Evolutionary conservation across 1,140 invertebrate genomes (phyloP).

Genomic region (Reticulitermes speratus): DNA sequence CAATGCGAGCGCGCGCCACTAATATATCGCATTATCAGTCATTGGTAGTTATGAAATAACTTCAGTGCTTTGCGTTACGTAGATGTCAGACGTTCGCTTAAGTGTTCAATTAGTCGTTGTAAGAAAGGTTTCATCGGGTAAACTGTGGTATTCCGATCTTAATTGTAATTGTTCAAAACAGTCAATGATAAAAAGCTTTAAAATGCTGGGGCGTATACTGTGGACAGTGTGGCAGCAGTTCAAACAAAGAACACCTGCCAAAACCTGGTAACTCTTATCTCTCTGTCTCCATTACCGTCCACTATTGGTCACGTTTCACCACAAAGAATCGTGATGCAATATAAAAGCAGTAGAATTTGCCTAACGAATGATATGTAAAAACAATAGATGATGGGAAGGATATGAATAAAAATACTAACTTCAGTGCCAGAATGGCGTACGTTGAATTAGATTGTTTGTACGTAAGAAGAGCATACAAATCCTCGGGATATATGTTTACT

Average conservation of each 20-base stretch:
- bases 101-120: background rate
- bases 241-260: background rate
- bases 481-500: too few species aligned
- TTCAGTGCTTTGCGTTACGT: too few species aligned
- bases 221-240: background rate
- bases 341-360: constrained; percentile 8
- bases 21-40: too few species aligned
- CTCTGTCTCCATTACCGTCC: background rate
- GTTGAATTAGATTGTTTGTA: background rate
- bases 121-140: background rate
- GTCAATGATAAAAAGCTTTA: background rate
- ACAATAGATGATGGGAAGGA: background rate
- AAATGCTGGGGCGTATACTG: background rate
- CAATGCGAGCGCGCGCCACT: too few species aligned
- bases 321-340: background rate
- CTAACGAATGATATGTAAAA: background rate
- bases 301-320: constrained; percentile 8
- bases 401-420: background rate
- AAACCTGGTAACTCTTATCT: background rate
- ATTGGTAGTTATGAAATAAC: too few species aligned
- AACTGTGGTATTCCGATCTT: background rate
- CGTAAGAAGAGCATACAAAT: too few species aligned
- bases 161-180: background rate
- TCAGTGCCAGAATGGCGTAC: background rate
- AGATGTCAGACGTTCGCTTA: too few species aligned